Evolutionary conservation across 2,888 invertebrate species (phyloP), one percentile per base, ranked within the genome.

Genomic region (Prenolepis imparis): DNA sequence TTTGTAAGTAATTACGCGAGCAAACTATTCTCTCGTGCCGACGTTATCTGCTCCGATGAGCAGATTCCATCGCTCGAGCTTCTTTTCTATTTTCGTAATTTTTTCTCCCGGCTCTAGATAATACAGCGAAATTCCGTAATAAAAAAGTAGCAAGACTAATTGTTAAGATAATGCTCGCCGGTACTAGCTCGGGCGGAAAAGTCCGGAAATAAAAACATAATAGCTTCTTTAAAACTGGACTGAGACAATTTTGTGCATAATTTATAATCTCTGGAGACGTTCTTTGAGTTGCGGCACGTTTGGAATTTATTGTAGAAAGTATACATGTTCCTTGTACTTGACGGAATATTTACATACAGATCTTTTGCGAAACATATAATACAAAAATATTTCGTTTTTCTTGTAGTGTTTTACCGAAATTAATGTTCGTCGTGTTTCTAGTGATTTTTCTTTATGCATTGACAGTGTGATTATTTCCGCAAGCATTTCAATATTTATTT

Each of bases 171-270:
- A 86, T 85, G 78, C 77, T 48, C 21, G 83, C 36, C 67, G 61
- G 55, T 28, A 21, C 52, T 32, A 52, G 18, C 18, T 67, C 59
- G 59, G 66, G 32, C 44, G 80, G 39, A 55, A 64, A 84, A 72
- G 63, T 55, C 55, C 18, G 67, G 32, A 72, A 84, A 86, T 89
- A 86, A 89, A 89, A 89, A 86, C 87, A 84, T 89, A 87, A 89
- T 66, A 83, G 66, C 82, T 78, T 66, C 39, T 77, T 81, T 73
- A 82, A 83, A 89, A 89, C 75, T 80, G 84, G 48, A 84, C 73
- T 44, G 28, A 48, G 63, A 41, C 21, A 12, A 28, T 52, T 59
- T 68, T 61, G 21, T 72, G 82, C 86, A 66, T 86, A 83, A 89
- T 24, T 89, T 73, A 70, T 70, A 59, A 83, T 77, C 83, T 68